These are phyloP conservation scores for Lampris megalopsis DNA, from an alignment of 2,113 vertebrate genomes.

Conservation along the genomic window DNA sequence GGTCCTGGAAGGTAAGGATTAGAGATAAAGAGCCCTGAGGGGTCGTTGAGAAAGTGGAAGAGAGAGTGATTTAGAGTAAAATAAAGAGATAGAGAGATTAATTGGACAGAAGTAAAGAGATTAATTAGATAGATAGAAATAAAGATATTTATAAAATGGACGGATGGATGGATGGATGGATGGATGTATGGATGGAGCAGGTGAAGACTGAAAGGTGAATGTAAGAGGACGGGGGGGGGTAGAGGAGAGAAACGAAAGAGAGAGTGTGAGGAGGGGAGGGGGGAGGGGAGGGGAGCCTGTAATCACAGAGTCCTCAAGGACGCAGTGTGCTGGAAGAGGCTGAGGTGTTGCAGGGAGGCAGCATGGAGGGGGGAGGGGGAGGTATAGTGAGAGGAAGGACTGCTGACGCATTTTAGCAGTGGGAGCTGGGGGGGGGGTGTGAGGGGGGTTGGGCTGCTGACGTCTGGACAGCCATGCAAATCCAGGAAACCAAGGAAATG, in stretches of 20 bases:
- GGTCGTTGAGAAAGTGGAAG: background rate
- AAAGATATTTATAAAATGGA: no score
- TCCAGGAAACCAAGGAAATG: conserved; percentile 73
- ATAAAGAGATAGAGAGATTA: conserved; percentile 14
- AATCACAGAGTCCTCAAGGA: conserved; percentile 74
- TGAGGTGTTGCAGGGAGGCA: conserved; percentile 67
- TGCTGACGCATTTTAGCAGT: conserved; percentile 76
- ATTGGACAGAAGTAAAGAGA: no score
- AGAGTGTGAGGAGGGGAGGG: conserved; percentile 8
- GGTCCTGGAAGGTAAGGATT: no score
- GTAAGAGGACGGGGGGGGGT: background rate
- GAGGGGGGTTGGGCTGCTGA: conserved; percentile 57
- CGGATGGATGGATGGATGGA: no score
- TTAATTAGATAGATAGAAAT: no score
- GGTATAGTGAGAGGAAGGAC: conserved; percentile 32
- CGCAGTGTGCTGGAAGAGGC: conserved; percentile 73
- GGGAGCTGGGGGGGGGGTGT: conserved; percentile 50
- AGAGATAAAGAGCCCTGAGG: background rate
- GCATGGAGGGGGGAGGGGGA: conserved; percentile 27
- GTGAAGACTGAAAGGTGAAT: no score
- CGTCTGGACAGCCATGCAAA: conserved; percentile 79
- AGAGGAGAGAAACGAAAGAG: conserved; percentile 51
- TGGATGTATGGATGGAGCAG: no score
- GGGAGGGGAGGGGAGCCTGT: conserved; percentile 32
- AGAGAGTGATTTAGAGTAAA: background rate